These are phyloP conservation scores for Hymenochirus boettgeri DNA, from an alignment of 2,113 vertebrate genomes.

Conservation along the genomic window DNA sequence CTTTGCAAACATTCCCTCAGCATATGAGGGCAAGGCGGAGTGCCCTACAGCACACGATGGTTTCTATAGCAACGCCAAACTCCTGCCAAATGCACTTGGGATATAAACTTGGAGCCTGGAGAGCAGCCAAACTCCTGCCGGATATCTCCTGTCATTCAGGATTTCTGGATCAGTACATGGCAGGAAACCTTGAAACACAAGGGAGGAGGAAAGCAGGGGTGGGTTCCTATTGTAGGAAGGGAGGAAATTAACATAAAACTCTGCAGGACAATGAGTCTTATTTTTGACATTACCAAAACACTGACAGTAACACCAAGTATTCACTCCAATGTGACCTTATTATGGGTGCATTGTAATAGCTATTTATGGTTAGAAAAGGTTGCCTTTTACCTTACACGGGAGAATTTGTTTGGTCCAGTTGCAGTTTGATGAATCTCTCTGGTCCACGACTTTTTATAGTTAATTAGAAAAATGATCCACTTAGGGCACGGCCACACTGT, in stretches of 20 bases:
- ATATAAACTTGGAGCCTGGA: constrained; percentile 31
- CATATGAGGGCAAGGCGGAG: constrained; percentile 23
- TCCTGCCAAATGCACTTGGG: constrained; percentile 33
- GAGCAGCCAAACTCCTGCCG: constrained; percentile 30
- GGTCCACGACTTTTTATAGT: no score
- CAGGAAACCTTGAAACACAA: constrained; percentile 31
- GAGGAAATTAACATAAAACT: constrained; percentile 19
- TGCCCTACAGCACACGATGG: constrained; percentile 28
- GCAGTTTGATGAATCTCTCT: no score
- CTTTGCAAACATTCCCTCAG: constrained; percentile 32
- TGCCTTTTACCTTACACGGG: no score
- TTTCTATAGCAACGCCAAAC: constrained; percentile 27
- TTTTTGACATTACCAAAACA: constrained; percentile 9
- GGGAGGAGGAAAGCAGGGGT: constrained; percentile 35
- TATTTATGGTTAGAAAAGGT: not conserved
- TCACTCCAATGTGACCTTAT: not conserved
- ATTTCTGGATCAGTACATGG: constrained; percentile 39
- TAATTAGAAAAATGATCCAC: no score
- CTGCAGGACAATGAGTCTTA: constrained; percentile 4
- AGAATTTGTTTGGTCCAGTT: no score
- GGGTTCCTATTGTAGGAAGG: constrained; percentile 22
- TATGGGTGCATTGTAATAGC: not conserved
- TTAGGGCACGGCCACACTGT: no score
- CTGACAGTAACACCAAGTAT: not conserved
- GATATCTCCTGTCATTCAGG: constrained; percentile 41